These are phyloP conservation scores for Xiphophorus maculatus DNA, from an alignment of 2,113 vertebrate species.

Conservation along the genomic window DNA sequence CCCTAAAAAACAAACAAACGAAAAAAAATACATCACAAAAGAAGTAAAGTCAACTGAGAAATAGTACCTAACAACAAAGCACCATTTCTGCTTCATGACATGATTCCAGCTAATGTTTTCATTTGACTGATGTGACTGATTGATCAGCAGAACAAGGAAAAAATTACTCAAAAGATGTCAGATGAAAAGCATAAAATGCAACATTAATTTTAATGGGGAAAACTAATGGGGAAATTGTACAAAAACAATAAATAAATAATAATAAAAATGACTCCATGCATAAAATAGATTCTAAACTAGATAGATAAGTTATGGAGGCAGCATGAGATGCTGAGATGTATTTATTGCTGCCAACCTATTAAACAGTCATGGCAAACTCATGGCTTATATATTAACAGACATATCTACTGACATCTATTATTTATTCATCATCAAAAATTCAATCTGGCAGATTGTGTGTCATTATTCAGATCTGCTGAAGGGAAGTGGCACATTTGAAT, in stretches of 20 bases:
- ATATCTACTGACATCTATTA: slow-evolving; percentile 68
- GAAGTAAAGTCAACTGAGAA: neutral
- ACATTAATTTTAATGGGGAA: slow-evolving; percentile 18
- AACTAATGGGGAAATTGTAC: neutral
- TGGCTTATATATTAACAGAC: slow-evolving; percentile 73
- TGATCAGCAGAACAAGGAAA: neutral
- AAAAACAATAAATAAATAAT: neutral
- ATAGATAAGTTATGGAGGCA: slow-evolving; percentile 11
- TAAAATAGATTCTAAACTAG: slow-evolving; percentile 26
- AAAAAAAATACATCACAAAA: no score
- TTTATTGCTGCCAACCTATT: slow-evolving; percentile 63
- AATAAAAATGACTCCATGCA: slow-evolving; percentile 7
- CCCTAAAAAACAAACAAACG: neutral
- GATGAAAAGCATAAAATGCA: neutral
- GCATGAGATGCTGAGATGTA: slow-evolving; percentile 39
- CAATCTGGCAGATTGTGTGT: slow-evolving; percentile 63
- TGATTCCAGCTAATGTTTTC: neutral
- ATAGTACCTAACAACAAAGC: neutral
- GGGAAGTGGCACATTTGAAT: slow-evolving; percentile 71
- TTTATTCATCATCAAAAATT: slow-evolving; percentile 75
- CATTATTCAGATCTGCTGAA: slow-evolving; percentile 66
- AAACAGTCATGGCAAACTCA: slow-evolving; percentile 71
- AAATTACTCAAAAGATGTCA: neutral
- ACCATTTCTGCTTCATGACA: neutral
- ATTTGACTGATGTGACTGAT: neutral